Evolutionary conservation across 2,113 vertebrate genomes (phyloP), one percentile per base, ranked within the genome.

Genomic region (Meleagris gallopavo): DNA sequence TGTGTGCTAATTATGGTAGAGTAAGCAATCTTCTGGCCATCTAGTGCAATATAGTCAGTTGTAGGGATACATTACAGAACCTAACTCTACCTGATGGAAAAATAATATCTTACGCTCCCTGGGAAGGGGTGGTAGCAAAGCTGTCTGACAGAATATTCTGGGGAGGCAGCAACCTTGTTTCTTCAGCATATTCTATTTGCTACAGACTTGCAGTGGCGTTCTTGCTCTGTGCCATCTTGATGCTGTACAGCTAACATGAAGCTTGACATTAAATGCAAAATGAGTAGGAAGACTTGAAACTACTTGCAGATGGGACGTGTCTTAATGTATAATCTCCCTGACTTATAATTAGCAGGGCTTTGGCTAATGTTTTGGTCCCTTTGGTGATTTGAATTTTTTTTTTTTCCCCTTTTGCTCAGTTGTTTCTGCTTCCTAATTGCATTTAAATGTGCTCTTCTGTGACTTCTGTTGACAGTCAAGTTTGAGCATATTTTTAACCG

Each of bases 101-200:
- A 89, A 81, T 75, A 93, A 90, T 95, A 79, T 48, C 25, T 72
- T 66, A 38, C 2, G 4, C 38, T 95, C 67, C 48, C 48, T 66
- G 55, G 58, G 75, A 93, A 90, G 55, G 72, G 74, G 90, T 64
- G 79, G 60, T 54, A 93, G 50, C n/a, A 85, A 72, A 90, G 55
- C 41, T 40, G 89, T 87, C 45, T 75, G 36, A 52, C 57, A 64
- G 57, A 86, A 18, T 80, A 45, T 72, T 81, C 66, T 54, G 22
- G 27, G 61, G 20, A 81, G n/a, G 43, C 50, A 83, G 67, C 29
- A 86, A 24, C 29, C 50, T 88, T 58, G 40, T 77, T 88, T 90
- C 62, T 62, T 91, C 41, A 58, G n/a, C 24, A 3, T 36, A n/a
- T 77, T 82, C 75, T 64, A 25, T 76, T 66, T 79, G 29, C 30